A percentile compares a stretch with the other conserved stretches of the same genome.
Conservation (phyloP, 2,888 invertebrate species). For the Globia sparganii region DNA sequence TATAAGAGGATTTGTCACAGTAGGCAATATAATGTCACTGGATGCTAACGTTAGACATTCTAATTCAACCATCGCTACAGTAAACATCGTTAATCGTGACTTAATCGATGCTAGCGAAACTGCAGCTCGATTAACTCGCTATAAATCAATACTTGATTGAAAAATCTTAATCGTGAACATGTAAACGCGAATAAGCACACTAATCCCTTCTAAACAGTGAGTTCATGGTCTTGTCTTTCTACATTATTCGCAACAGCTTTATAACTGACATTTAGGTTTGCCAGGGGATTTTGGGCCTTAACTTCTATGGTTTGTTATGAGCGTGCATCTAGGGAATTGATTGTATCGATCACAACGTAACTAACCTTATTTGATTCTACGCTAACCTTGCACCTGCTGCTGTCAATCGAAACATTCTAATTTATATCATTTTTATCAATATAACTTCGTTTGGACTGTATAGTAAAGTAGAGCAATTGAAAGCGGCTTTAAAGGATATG, state of each 20-base stretch:
- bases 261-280: conserved; percentile 68
- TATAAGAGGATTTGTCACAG: conserved; percentile 8
- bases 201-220: conserved; percentile 76
- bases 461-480: conserved; percentile 27
- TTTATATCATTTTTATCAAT: conserved; percentile 48
- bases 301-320: conserved; percentile 30
- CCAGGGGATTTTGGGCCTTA: conserved; percentile 54
- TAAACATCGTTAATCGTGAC: conserved; percentile 31
- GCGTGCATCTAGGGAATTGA: conserved; percentile 61
- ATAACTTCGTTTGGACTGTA: not conserved
- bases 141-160: conserved; percentile 51
- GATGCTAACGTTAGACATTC: conserved; percentile 24
- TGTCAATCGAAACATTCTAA: conserved; percentile 63
- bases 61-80: conserved; percentile 3
- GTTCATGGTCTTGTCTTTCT: conserved; percentile 76
- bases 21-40: conserved; percentile 10
- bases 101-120: conserved; percentile 30
- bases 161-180: conserved; percentile 56
- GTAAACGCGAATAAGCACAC: conserved; percentile 53
- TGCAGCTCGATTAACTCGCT: conserved; percentile 39
- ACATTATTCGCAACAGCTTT: conserved; percentile 61
- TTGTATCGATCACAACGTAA: conserved; percentile 72
- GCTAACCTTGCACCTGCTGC: conserved; percentile 74
- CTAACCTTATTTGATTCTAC: conserved; percentile 70
- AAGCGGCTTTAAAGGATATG: not conserved